Percentiles rank a stretch among this genome's conserved stretches.
These are phyloP conservation scores for Epizoanthus rinbou DNA, from an alignment of 92 coral and sea anemone species.

Conservation along the genomic window DNA sequence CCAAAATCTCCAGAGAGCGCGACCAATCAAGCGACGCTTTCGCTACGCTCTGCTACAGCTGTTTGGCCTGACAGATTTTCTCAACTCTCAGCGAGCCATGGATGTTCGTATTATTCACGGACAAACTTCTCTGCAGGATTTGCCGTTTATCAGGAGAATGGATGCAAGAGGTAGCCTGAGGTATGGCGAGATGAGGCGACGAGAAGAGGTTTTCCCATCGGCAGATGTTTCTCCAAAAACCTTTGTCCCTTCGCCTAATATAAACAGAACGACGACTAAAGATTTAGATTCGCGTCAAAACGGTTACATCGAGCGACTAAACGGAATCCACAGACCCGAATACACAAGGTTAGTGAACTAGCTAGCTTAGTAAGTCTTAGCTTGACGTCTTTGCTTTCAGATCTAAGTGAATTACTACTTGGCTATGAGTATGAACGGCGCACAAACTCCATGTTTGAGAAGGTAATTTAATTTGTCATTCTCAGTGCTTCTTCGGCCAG, in stretches of 20 bases:
- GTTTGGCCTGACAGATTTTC: conserved; percentile 35
- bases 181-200: conserved; percentile 32
- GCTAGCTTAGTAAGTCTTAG: background rate
- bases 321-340: conserved; percentile 32
- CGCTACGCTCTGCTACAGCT: conserved; percentile 28
- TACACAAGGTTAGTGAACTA: conserved; percentile 45
- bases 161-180: conserved; percentile 31
- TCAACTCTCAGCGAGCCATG: conserved; percentile 36
- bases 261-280: conserved; percentile 39
- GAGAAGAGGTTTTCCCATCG: conserved; percentile 25
- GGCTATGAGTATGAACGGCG: background rate
- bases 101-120: conserved; percentile 37
- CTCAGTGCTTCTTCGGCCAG: conserved; percentile 14
- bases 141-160: conserved; percentile 32
- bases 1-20: conserved; percentile 33
- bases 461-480: conserved; percentile 36
- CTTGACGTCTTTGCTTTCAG: conserved; percentile 1
- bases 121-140: conserved; percentile 42
- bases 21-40: conserved; percentile 34
- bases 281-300: conserved; percentile 38
- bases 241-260: conserved; percentile 38
- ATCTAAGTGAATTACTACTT: background rate
- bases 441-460: conserved; percentile 29
- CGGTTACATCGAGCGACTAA: conserved; percentile 23
- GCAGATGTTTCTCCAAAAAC: conserved; percentile 41